Base-by-base conservation (phyloP, 2,113 vertebrate genomes). In the Dicaeum eximium region DNA sequence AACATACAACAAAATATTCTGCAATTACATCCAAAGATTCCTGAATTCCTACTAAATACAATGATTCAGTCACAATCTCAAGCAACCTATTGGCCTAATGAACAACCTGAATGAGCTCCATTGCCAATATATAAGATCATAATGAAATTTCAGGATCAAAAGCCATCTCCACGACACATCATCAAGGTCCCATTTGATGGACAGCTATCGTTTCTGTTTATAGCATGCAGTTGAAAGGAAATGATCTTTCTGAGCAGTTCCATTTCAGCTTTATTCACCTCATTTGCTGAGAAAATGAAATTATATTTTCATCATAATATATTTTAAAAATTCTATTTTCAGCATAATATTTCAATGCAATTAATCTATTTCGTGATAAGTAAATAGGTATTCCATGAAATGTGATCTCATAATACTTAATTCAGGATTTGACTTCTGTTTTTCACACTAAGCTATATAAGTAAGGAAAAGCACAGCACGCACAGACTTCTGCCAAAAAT, bases 61-160 rank as follows among this genome's bases (percentile, higher is more conserved):
- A 50, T 4, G 25, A 61, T 57, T 51, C 37, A 42, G 7, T 24
- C 40, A 28, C 37, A 80, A 20, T 4, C 53, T 48, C 53, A 58
- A 48, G 8, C 28, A 72, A 48, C 15, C 1, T 38, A 7, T 31
- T 40, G 9, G 38, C 18, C 56, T 35, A 23, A 56, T 13, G 15
- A 80, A 9, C 3, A 57, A 27, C 47, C 15, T 40, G 42, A 35
- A 35, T 14, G 14, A 28, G 24, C 15, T 11, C 11, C 16, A 6
- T 6, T 13, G 13, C 62, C 7, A 42, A 60, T 14, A 44, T 4
- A 33, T 0, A 0, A 62, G 10, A 6, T 28, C 30, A 31, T 6
- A 10, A 27, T 20, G 5, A 31, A 33, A 54, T 20, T 56, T 48
- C 30, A 65, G 84, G 40, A 64, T 31, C 21, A 84, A 64, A 33